phyloP scores from a whole-genome alignment of 2,888 invertebrate species.

The Luperina testacea region DNA sequence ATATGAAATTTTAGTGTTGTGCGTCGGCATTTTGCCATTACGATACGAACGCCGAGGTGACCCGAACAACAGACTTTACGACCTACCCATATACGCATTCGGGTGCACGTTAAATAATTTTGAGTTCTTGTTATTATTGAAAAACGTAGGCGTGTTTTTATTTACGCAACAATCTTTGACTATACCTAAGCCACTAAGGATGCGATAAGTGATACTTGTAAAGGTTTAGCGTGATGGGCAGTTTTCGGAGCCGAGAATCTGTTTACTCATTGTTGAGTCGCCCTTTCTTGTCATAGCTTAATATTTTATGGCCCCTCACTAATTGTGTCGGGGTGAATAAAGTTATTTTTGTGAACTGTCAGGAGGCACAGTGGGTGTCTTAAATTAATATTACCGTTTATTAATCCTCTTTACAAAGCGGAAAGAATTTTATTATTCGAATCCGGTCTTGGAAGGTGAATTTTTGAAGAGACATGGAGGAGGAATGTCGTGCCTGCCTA shows the following conservation, averaged over 20 bases:
- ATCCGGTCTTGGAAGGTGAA: constrained; percentile 10
- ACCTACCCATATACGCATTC: constrained; percentile 56
- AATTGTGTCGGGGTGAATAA: constrained; percentile 46
- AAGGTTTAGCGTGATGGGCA: constrained; percentile 35
- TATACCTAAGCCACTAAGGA: constrained; percentile 26
- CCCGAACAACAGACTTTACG: constrained; percentile 53
- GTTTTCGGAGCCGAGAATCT: constrained; percentile 32
- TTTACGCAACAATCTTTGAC: constrained; percentile 48
- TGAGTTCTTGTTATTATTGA: constrained; percentile 57
- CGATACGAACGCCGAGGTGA: constrained; percentile 58
- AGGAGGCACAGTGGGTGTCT: constrained; percentile 46
- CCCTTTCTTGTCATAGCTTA: constrained; percentile 55
- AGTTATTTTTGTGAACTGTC: constrained; percentile 53
- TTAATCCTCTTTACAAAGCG: constrained; percentile 39
- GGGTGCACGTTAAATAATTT: constrained; percentile 48
- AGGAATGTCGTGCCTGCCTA: background rate
- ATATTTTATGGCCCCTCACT: constrained; percentile 48
- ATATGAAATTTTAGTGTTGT: constrained; percentile 64
- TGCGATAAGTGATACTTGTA: constrained; percentile 56
- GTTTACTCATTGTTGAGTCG: constrained; percentile 53
- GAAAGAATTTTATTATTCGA: constrained; percentile 28
- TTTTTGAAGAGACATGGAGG: background rate
- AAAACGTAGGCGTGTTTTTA: constrained; percentile 55
- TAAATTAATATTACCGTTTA: constrained; percentile 51
- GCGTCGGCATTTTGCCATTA: constrained; percentile 59